These are phyloP conservation scores for Trididemnum miniatum DNA, from an alignment of 23 tunicate genomes.

Conservation along the genomic window DNA sequence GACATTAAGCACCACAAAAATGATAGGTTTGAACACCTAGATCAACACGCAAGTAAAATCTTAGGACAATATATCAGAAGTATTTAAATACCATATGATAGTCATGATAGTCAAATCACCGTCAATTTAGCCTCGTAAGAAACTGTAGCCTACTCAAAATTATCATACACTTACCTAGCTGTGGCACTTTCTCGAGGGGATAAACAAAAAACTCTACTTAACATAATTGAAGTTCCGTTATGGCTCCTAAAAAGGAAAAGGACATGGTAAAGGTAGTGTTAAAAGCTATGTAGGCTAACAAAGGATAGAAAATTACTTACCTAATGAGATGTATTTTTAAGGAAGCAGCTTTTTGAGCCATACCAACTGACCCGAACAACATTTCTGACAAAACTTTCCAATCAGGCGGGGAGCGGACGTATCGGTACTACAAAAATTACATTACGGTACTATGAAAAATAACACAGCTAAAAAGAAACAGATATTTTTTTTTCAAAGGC, in stretches of 20 bases:
- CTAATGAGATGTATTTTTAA: slow-evolving; percentile 67
- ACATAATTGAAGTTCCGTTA: slow-evolving; percentile 35
- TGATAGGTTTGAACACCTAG: not conserved
- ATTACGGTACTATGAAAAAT: too few relatives aligned
- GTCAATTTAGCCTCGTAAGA: too few relatives aligned
- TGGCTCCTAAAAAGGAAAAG: slow-evolving; percentile 28
- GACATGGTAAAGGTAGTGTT: too few relatives aligned
- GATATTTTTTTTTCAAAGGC: too few relatives aligned
- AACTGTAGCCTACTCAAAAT: too few relatives aligned
- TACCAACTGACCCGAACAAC: slow-evolving; percentile 85
- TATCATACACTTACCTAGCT: slow-evolving; percentile 26
- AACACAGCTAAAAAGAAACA: not conserved
- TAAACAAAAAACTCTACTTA: slow-evolving; percentile 54
- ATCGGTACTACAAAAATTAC: slow-evolving; percentile 21
- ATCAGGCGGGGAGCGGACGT: slow-evolving; percentile 1
- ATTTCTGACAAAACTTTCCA: slow-evolving; percentile 56
- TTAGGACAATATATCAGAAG: too few relatives aligned
- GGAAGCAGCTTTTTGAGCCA: slow-evolving; percentile 75
- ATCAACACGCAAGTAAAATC: not conserved
- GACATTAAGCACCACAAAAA: too few relatives aligned
- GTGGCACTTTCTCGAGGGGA: slow-evolving; percentile 12
- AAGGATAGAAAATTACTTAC: slow-evolving; percentile 21
- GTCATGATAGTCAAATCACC: too few relatives aligned
- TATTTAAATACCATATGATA: too few relatives aligned
- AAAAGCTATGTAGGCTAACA: not conserved